These are phyloP conservation scores for Potorous gilbertii DNA, from an alignment of 2,797 vertebrate species.

Conservation along the genomic window DNA sequence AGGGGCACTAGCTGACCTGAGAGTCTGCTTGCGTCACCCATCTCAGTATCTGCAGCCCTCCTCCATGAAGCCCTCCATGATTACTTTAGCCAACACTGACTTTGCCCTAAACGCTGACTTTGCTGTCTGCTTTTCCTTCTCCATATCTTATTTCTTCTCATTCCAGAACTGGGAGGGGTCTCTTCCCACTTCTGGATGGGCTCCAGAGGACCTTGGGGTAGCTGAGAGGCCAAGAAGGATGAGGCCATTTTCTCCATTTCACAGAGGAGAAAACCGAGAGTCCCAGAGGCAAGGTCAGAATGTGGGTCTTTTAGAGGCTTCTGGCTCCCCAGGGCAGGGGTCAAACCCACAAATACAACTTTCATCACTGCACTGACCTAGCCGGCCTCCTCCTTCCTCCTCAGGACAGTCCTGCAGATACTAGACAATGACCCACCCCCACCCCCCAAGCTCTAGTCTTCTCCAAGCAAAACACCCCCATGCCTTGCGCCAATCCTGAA, in stretches of 20 bases:
- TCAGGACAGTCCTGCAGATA: neutral
- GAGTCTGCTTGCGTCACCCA: neutral
- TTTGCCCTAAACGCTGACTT: neutral
- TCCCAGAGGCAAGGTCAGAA: neutral
- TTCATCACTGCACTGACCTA: neutral
- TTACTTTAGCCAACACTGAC: neutral
- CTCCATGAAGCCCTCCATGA: neutral
- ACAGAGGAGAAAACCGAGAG: neutral
- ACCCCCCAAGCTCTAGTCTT: neutral
- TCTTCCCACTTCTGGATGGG: neutral
- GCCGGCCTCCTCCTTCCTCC: neutral
- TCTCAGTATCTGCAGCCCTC: neutral
- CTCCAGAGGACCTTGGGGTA: neutral
- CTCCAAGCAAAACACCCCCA: too few relatives aligned
- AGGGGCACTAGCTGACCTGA: rapidly evolving
- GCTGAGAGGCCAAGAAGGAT: neutral
- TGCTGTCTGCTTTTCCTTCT: neutral
- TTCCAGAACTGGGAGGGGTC: too few relatives aligned
- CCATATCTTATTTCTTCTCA: too few relatives aligned
- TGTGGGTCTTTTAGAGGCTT: too few relatives aligned
- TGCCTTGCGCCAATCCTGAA: neutral
- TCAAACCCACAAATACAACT: neutral
- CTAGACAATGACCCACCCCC: neutral
- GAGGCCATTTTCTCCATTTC: neutral
- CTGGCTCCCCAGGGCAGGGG: neutral